Conservation (phyloP, 1,140 invertebrate genomes). For the Megalonaias nervosa region DNA sequence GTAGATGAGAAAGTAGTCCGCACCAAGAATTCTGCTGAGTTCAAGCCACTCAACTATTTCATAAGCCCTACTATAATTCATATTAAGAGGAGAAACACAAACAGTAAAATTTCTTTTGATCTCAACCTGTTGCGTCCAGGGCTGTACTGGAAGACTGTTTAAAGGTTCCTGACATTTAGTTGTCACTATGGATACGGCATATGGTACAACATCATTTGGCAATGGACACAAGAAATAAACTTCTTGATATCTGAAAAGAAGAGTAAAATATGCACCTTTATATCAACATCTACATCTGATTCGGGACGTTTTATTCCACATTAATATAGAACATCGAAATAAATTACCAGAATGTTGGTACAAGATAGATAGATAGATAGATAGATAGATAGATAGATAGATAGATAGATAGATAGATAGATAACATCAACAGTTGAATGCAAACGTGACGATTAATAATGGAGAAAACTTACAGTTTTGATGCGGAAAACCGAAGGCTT, state of each 20-base stretch:
- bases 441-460: too few species aligned
- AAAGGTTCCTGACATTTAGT: constrained; percentile 4
- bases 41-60: constrained; percentile 95
- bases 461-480: too few species aligned
- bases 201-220: not conserved
- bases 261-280: not conserved
- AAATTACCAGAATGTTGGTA: too few species aligned
- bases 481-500: too few species aligned
- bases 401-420: too few species aligned
- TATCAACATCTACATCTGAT: too few species aligned
- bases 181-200: constrained; percentile 8
- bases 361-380: too few species aligned
- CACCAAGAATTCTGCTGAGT: constrained; percentile 88
- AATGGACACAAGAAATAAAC: constrained; percentile 1
- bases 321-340: too few species aligned
- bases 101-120: constrained; percentile 78
- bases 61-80: constrained; percentile 82
- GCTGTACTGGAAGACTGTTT: constrained; percentile 8
- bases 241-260: constrained; percentile 13
- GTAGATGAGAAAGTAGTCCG: constrained; percentile 92
- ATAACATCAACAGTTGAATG: too few species aligned
- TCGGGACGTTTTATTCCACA: too few species aligned
- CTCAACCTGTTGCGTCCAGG: not conserved
- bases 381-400: too few species aligned
- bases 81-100: constrained; percentile 95